Conservation (phyloP, 2,113 vertebrate species). For the Aegithalos caudatus region DNA sequence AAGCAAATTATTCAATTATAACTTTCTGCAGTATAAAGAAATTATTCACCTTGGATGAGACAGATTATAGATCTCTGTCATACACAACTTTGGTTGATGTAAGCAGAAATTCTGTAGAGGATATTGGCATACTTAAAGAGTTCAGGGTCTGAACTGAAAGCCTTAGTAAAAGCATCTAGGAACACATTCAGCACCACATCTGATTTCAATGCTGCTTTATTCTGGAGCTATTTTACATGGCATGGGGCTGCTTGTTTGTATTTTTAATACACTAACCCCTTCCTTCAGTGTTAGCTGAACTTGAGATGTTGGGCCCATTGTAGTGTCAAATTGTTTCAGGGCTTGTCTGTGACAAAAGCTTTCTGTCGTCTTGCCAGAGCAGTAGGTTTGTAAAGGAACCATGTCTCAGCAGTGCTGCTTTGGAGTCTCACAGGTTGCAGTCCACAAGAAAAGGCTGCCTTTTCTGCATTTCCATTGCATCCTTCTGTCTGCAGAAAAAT, state of each 20-base stretch:
- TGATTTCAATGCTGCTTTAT: background rate
- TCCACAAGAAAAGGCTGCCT: background rate
- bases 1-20: background rate
- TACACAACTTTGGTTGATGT: background rate
- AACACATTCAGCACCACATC: background rate
- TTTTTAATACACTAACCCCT: background rate
- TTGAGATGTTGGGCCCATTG: background rate
- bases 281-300: background rate
- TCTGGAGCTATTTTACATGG: background rate
- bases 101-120: background rate
- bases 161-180: background rate
- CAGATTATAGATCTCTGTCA: background rate
- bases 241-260: background rate
- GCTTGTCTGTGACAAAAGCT: background rate
- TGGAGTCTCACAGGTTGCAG: background rate
- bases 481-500: background rate
- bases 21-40: conserved; percentile 6
- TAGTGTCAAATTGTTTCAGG: background rate
- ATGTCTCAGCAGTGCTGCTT: background rate
- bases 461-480: background rate
- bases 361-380: background rate
- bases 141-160: background rate
- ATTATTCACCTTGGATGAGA: background rate
- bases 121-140: background rate
- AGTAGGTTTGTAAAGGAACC: background rate